A percentile compares a stretch with the other conserved stretches of the same genome.
Conservation (phyloP, 2,113 vertebrate genomes). For the Oryctolagus cuniculus region mOryCun1.1 NC_091432.1:217544501-217545000, state of each 20-base stretch:
- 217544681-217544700: not conserved
- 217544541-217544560: not conserved
- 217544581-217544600: not conserved
- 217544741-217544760: not conserved
- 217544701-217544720: not conserved
- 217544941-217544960: conserved; percentile 14
- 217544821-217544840: fast-evolving
- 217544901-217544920: not conserved
- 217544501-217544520: conserved; percentile 64
- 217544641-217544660: not conserved
- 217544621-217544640: not conserved
- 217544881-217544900: not conserved
- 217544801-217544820: fast-evolving
- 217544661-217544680: not conserved
- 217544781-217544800: not conserved
- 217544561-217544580: not conserved
- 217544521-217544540: conserved; percentile 52
- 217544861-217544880: not conserved
- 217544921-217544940: not conserved
- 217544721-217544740: not conserved
- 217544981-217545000: conserved; percentile 6
- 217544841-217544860: fast-evolving
- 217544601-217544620: not conserved
- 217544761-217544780: not conserved
- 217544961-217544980: not conserved